A percentile compares a stretch with the other conserved stretches of the same genome.
phyloP scores from a whole-genome alignment of 2,797 vertebrate genomes.

The Cyprinodon diabolis region DNA sequence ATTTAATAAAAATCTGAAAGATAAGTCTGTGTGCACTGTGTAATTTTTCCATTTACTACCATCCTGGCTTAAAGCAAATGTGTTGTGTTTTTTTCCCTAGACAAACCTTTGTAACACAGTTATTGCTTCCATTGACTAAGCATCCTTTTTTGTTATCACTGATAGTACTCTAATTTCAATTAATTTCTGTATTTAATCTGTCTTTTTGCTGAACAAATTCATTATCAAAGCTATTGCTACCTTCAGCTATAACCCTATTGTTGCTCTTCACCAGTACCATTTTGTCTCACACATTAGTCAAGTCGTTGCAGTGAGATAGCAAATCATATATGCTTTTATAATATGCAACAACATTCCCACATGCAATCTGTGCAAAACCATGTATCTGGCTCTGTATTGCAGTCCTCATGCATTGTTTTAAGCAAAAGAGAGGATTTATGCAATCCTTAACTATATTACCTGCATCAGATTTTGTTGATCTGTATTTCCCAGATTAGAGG shows the following conservation, averaged over 20 bases:
- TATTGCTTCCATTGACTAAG: neutral
- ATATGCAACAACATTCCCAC: neutral
- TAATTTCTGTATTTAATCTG: neutral
- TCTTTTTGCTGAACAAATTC: neutral
- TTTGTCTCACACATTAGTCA: neutral
- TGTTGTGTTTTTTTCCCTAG: neutral
- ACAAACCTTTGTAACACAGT: neutral
- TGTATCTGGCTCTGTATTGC: neutral
- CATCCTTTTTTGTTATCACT: neutral
- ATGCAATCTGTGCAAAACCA: neutral
- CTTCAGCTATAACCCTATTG: neutral
- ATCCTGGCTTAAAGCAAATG: neutral
- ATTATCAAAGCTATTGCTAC: neutral
- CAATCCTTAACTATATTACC: too few relatives aligned
- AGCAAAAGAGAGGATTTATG: too few relatives aligned
- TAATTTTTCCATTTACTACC: neutral
- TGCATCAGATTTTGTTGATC: too few relatives aligned
- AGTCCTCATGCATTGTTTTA: too few relatives aligned
- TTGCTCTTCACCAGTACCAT: neutral
- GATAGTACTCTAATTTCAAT: neutral
- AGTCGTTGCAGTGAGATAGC: neutral
- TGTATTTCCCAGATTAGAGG: too few relatives aligned
- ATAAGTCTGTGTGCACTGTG: neutral
- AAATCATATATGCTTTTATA: neutral
- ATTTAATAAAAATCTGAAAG: neutral